These are phyloP conservation scores for Tetragnatha montana DNA, from an alignment of 2,888 invertebrate genomes.

Conservation along the genomic window DNA sequence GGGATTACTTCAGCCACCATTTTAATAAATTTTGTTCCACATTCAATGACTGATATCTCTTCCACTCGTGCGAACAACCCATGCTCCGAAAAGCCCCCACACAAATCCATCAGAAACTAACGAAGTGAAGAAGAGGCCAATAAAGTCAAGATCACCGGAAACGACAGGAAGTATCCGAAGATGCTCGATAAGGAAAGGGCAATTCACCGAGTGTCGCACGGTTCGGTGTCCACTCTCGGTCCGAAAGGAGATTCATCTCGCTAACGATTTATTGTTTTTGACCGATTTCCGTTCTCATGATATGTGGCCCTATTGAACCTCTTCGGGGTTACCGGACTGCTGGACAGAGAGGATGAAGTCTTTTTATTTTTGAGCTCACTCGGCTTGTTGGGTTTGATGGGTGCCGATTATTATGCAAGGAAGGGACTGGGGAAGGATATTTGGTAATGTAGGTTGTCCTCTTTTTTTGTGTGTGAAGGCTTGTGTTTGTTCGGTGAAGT, in stretches of 20 bases:
- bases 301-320: no score
- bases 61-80: neutral
- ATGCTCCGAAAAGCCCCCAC: neutral
- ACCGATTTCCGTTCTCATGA: slow-evolving; percentile 15
- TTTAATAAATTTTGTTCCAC: no score
- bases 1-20: no score
- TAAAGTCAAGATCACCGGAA: slow-evolving; percentile 39
- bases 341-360: neutral
- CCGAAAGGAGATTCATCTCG: slow-evolving; percentile 27
- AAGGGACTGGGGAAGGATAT: no score
- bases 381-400: neutral
- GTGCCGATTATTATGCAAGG: no score
- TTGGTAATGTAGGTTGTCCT: no score
- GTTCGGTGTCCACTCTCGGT: slow-evolving; percentile 16
- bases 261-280: slow-evolving; percentile 49
- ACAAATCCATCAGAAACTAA: neutral
- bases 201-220: slow-evolving; percentile 43
- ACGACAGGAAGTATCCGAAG: slow-evolving; percentile 25
- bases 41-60: no score
- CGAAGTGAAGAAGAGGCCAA: neutral
- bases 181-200: slow-evolving; percentile 15
- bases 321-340: neutral
- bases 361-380: neutral
- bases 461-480: no score
- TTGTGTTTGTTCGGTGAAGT: no score